Conservation (phyloP, 1,140 invertebrate species). For the Planococcus citri region DNA sequence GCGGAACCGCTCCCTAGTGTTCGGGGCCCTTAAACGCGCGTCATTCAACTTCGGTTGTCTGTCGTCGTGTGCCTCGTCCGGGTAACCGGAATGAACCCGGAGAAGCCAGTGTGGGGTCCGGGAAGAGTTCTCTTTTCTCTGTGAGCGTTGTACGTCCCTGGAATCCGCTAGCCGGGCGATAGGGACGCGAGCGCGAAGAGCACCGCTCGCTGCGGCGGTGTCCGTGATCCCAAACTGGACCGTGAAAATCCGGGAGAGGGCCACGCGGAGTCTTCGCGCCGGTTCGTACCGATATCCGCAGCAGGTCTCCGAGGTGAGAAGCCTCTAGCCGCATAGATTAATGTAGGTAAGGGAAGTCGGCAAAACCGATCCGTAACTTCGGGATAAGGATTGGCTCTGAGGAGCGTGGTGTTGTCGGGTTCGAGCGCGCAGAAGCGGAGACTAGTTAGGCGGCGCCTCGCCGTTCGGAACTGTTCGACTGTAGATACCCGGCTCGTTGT, state of each 20-base stretch:
- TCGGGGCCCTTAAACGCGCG: slow-evolving; percentile 28
- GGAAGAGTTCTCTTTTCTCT: slow-evolving; percentile 71
- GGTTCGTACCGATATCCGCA: slow-evolving; percentile 68
- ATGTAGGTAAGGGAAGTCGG: slow-evolving; percentile 79
- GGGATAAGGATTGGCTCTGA: slow-evolving; percentile 53
- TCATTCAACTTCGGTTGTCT: slow-evolving; percentile 29
- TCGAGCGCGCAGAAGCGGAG: slow-evolving; percentile 28
- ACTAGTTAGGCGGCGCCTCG: slow-evolving; percentile 19
- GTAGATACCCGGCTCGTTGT: too few species aligned
- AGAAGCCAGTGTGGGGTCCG: slow-evolving; percentile 59
- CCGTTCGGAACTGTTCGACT: slow-evolving; percentile 27
- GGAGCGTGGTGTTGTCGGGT: slow-evolving; percentile 43
- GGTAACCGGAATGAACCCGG: slow-evolving; percentile 52
- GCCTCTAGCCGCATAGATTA: slow-evolving; percentile 76
- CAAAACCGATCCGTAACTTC: slow-evolving; percentile 72
- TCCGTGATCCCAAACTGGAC: slow-evolving; percentile 51
- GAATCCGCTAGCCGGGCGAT: slow-evolving; percentile 57
- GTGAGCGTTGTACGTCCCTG: slow-evolving; percentile 57
- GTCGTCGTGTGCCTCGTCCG: slow-evolving; percentile 37
- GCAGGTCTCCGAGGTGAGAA: slow-evolving; percentile 79
- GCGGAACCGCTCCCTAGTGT: slow-evolving; percentile 41
- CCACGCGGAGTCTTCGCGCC: slow-evolving; percentile 48
- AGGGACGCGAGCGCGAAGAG: slow-evolving; percentile 55
- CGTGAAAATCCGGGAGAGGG: slow-evolving; percentile 65
- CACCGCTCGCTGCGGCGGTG: slow-evolving; percentile 55